Evolutionary conservation across 2,113 vertebrate species (phyloP).

Genomic region (Platanista minor): DNA sequence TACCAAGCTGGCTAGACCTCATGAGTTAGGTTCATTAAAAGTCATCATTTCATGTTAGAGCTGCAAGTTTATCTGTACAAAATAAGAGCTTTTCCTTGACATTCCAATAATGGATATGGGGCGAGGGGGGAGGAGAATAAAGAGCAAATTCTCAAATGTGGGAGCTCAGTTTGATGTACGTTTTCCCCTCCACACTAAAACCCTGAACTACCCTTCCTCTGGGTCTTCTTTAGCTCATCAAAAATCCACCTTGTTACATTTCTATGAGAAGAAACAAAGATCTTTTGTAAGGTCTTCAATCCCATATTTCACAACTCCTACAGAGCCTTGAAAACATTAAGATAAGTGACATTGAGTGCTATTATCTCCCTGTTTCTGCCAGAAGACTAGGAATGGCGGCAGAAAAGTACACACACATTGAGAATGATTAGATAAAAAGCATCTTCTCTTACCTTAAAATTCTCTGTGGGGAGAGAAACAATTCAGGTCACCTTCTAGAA

Average conservation of each 20-base stretch:
- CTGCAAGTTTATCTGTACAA: not conserved
- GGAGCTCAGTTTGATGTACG: not conserved
- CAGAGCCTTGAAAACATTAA: not conserved
- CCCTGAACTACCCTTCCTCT: not conserved
- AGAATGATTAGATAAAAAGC: not conserved
- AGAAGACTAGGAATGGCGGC: not conserved
- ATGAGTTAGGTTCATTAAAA: not conserved
- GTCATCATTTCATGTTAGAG: not conserved
- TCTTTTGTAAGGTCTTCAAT: not conserved
- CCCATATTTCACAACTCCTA: not conserved
- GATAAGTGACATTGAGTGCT: not conserved
- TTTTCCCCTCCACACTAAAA: not conserved
- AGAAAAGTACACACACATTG: not conserved
- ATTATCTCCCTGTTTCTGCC: not conserved
- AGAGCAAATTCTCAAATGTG: not conserved
- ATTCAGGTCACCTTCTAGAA: not conserved
- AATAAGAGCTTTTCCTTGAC: not conserved
- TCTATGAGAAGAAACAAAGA: slow-evolving; percentile 25
- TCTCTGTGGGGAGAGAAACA: not conserved
- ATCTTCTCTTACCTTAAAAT: not conserved
- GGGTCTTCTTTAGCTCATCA: not conserved
- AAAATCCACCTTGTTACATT: not conserved
- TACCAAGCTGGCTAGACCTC: not conserved
- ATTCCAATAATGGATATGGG: not conserved
- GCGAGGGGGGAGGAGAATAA: not conserved